Conservation (phyloP, 35 echinoderm and acorn worm genomes). For the Heliocidaris tuberculata region DNA sequence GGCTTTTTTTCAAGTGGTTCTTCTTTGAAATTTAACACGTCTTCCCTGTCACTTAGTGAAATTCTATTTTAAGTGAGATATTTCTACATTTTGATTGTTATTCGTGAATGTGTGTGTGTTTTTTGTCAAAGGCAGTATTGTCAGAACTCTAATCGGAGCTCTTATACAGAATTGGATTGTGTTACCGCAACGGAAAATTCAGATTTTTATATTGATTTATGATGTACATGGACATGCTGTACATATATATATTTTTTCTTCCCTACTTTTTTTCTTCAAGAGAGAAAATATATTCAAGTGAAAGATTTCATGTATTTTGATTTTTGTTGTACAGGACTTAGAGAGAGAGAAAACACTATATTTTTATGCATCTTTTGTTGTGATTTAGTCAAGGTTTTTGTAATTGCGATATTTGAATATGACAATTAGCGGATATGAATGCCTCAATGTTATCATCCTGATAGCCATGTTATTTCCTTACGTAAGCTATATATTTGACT, state of each 20-base stretch:
- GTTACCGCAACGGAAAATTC: neutral
- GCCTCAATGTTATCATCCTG: neutral
- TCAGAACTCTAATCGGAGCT: neutral
- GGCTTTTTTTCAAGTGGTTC: neutral
- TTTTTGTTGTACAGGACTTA: constrained; percentile 38
- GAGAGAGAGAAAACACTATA: constrained; percentile 13
- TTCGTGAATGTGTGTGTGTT: neutral
- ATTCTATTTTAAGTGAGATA: neutral
- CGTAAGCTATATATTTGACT: neutral
- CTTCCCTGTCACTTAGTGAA: neutral
- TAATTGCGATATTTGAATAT: neutral
- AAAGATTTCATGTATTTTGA: constrained; percentile 30
- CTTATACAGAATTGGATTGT: neutral
- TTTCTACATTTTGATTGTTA: constrained; percentile 6
- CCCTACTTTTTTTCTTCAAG: neutral
- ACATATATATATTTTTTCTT: constrained; percentile 12
- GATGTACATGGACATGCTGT: constrained; percentile 2
- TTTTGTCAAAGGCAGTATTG: neutral
- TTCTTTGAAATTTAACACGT: neutral
- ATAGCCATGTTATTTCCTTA: neutral
- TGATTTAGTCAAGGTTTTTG: neutral
- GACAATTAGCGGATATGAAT: neutral
- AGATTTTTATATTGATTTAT: constrained; percentile 8
- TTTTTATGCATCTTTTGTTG: constrained; percentile 47
- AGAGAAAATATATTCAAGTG: constrained; percentile 11